Evolutionary conservation across 2,888 invertebrate genomes (phyloP).

Genomic region (Rhogogaster chlorosoma): DNA sequence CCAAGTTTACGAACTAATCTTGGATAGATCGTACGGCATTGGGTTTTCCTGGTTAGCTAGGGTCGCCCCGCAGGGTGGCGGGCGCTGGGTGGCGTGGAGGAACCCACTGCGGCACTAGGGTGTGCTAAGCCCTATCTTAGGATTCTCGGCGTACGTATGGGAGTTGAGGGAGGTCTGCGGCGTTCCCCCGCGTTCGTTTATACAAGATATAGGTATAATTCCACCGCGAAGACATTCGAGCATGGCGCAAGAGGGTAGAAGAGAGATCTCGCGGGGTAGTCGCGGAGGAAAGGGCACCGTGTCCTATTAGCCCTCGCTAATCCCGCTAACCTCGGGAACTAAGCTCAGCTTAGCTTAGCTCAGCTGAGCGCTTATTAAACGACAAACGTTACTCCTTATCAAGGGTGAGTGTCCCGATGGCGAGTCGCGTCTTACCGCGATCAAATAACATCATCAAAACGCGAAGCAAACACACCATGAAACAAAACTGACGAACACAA

Average conservation of each 20-base stretch:
- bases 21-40: constrained; percentile 60
- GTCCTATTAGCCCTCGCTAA: constrained; percentile 53
- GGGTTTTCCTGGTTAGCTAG: constrained; percentile 32
- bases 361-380: constrained; percentile 60
- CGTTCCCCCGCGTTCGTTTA: constrained; percentile 35
- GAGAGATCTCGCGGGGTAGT: constrained; percentile 47
- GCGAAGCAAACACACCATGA: background rate
- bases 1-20: constrained; percentile 71
- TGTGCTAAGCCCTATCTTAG: constrained; percentile 53
- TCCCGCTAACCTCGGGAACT: constrained; percentile 54
- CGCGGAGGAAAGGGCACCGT: constrained; percentile 47
- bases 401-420: constrained; percentile 13
- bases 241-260: constrained; percentile 40
- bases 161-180: constrained; percentile 23
- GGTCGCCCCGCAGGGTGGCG: constrained; percentile 42
- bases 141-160: constrained; percentile 51
- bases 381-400: constrained; percentile 58
- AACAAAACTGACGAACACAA: background rate
- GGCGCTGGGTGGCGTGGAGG: constrained; percentile 22
- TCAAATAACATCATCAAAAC: background rate
- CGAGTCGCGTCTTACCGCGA: background rate
- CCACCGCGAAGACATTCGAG: constrained; percentile 52
- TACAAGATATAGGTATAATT: constrained; percentile 54
- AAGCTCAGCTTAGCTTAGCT: constrained; percentile 53
- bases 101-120: constrained; percentile 38